Conservation (phyloP, 2,113 vertebrate species). For the Ageneiosus marmoratus region DNA sequence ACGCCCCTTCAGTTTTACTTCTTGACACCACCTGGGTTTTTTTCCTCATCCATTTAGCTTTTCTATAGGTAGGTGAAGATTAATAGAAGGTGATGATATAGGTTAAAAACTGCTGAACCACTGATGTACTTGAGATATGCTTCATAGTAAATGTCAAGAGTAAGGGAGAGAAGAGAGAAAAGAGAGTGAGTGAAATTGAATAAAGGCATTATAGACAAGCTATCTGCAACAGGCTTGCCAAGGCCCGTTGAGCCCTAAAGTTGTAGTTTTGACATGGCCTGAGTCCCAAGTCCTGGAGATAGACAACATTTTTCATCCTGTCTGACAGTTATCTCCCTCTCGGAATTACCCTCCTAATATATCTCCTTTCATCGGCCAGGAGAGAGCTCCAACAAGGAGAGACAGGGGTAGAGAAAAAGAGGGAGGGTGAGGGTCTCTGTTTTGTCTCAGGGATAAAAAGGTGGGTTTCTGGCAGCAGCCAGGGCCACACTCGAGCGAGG, state of each 20-base stretch:
- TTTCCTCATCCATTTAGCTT: not conserved
- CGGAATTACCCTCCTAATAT: conserved; percentile 69
- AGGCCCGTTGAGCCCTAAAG: conserved; percentile 72
- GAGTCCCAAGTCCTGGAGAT: conserved; percentile 61
- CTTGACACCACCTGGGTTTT: not conserved
- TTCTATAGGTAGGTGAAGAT: too few relatives aligned
- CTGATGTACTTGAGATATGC: conserved; percentile 11
- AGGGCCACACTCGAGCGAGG: conserved; percentile 67
- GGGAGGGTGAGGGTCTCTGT: conserved; percentile 61
- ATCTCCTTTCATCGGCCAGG: conserved; percentile 59
- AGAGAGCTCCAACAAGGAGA: conserved; percentile 66
- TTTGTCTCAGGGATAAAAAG: conserved; percentile 75
- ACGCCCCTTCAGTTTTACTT: not conserved
- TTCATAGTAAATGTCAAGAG: not conserved
- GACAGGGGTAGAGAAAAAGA: conserved; percentile 26
- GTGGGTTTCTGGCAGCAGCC: conserved; percentile 71
- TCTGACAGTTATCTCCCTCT: conserved; percentile 73
- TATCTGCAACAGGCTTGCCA: conserved; percentile 59
- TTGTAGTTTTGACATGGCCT: conserved; percentile 72
- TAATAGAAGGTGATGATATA: not conserved
- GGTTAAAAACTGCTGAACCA: not conserved
- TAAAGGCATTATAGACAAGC: conserved; percentile 33
- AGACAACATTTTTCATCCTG: conserved; percentile 73
- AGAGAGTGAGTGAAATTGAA: not conserved
- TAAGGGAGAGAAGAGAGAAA: not conserved